These are phyloP conservation scores for Pyrgilauda ruficollis DNA, from an alignment of 2,113 vertebrate genomes.

Conservation along the genomic window DNA sequence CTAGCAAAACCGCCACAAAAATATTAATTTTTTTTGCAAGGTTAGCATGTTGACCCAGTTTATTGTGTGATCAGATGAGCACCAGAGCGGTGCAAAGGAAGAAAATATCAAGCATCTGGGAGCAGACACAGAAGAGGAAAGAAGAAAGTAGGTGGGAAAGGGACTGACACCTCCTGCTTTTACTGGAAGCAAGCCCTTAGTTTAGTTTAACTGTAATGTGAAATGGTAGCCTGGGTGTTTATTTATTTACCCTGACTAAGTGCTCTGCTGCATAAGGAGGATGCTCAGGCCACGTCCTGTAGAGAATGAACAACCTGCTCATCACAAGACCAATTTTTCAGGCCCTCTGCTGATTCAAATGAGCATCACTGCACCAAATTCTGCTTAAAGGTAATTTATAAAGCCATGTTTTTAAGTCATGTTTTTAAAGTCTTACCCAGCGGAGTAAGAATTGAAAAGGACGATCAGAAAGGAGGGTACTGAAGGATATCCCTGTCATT, in stretches of 20 bases:
- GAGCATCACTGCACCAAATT: neutral
- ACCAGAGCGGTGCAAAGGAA: neutral
- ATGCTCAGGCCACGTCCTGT: neutral
- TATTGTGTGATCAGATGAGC: neutral
- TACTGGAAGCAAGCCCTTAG: neutral
- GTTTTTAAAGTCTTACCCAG: neutral
- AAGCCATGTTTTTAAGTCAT: neutral
- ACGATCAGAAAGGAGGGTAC: neutral
- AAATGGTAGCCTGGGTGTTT: neutral
- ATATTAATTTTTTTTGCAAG: neutral
- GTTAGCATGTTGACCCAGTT: neutral
- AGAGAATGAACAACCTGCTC: neutral
- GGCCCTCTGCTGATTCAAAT: neutral
- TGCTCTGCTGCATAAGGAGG: neutral
- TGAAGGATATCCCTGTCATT: neutral
- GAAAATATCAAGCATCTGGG: conserved; percentile 7
- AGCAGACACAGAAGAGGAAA: neutral
- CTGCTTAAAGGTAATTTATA: neutral
- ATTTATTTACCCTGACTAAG: neutral
- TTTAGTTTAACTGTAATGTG: neutral
- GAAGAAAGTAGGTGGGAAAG: neutral
- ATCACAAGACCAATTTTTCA: neutral
- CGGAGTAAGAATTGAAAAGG: neutral
- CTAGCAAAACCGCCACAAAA: accelerated
- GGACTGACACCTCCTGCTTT: neutral